A percentile compares a stretch with the other conserved stretches of the same genome.
phyloP scores from a whole-genome alignment of 1,140 invertebrate genomes.

The Eurosta solidaginis region DNA sequence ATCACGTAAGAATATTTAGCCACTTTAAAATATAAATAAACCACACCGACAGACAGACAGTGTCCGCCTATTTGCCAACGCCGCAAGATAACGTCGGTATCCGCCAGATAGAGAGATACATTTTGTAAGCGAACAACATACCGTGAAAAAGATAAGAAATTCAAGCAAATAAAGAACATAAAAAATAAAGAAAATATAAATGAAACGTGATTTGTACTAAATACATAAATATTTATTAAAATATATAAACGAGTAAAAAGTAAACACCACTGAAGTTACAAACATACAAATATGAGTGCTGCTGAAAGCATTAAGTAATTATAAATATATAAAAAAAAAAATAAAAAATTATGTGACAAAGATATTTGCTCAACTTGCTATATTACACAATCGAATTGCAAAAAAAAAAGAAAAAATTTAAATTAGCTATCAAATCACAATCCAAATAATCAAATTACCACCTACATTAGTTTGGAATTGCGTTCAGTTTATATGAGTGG shows the following conservation, averaged over 20 bases:
- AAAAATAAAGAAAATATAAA: background rate
- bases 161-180: background rate
- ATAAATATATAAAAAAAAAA: background rate
- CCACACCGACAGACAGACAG: background rate
- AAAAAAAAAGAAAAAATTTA: too few species aligned
- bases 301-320: background rate
- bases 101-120: constrained; percentile 13
- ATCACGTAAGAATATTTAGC: background rate
- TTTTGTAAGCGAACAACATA: background rate
- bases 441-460: background rate
- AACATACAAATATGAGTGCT: background rate
- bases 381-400: background rate
- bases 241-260: too few species aligned
- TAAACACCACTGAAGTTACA: background rate
- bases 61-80: background rate
- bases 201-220: constrained; percentile 19
- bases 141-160: background rate
- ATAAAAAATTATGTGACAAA: background rate
- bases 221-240: background rate
- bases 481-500: background rate
- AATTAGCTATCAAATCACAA: background rate
- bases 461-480: background rate
- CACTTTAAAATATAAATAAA: constrained; percentile 25
- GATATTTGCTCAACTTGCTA: background rate
- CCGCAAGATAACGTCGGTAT: background rate